Evolutionary conservation across 2,888 invertebrate genomes (phyloP), one percentile per base, ranked within the genome.

Genomic region (Orgyia antiqua): DNA sequence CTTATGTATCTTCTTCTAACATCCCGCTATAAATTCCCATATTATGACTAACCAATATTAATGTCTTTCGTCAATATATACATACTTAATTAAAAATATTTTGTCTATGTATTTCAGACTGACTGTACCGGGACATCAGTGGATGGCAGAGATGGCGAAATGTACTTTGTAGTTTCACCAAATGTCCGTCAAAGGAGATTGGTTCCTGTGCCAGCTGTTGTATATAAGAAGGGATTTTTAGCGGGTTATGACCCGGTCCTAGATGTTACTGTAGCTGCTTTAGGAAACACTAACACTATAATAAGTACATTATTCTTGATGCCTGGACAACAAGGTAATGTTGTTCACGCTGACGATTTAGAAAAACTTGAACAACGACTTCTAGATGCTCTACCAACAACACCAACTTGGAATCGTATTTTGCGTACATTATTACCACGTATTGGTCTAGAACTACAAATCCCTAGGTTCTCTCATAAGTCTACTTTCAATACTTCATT

Each of bases 191-290:
- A 94, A 66, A 88, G 94, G 15, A 90, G 95, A 27, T 78, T 96
- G 3, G 91, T 96, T 1, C 94, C 94, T 1, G 92, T 96, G 2
- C 95, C 95, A 0, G 94, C 95, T 0, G 93, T 92, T 0, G 92
- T 95, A 0, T 95, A 92, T 79, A 89, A 90, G 45, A 86, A 87
- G 4, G 92, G 92, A 5, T 94, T 96, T 49, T 78, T 94, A 12
- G 95, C 95, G 1, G 95, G 95, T 6, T 96, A 95, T 61, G 95
- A 96, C 51, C 93, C 94, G 0, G 90, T 90, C 18, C 71, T 96
- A 18, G 96, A 96, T 58, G 95, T 94, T 0, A 96, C 96, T 0
- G 92, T 92, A 1, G 92, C 94, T 3, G 91, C 94, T 5, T 79
- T 96, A 29, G 94, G 94, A 6, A 89, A 88, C 15, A 87, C 89